A percentile compares a stretch with the other conserved stretches of the same genome.
Evolutionary conservation across 2,797 vertebrate species (phyloP).

Genomic region (Amniataba percoides): DNA sequence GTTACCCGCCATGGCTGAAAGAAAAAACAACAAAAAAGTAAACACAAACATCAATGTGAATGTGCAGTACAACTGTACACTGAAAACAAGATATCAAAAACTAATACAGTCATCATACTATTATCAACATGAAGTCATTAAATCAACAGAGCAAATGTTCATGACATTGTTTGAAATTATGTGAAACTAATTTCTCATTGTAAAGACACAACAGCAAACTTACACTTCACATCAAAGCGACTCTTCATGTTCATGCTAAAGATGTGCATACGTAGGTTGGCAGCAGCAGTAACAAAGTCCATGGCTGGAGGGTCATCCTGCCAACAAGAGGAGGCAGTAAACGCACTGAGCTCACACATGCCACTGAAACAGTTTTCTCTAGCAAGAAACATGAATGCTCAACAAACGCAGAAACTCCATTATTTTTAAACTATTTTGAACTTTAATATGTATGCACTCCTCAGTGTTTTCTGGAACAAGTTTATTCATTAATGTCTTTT

Average conservation of each 20-base stretch:
- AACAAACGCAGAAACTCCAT: background rate
- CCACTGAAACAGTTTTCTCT: background rate
- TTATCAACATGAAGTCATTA: background rate
- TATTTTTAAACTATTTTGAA: background rate
- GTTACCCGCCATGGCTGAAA: conserved; percentile 97
- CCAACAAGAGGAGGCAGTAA: background rate
- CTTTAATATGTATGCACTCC: too few species aligned
- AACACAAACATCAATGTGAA: background rate
- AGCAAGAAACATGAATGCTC: background rate
- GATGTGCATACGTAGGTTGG: conserved; percentile 97
- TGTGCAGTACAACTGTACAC: background rate
- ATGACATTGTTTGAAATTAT: too few species aligned
- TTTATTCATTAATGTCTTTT: background rate
- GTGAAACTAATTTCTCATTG: background rate
- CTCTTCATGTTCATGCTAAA: conserved; percentile 99
- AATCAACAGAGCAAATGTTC: background rate
- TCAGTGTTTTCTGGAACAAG: too few species aligned
- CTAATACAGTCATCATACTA: background rate
- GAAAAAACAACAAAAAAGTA: conserved; percentile 10
- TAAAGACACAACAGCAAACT: conserved; percentile 66
- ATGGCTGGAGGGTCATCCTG: conserved; percentile 96
- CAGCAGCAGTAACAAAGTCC: conserved; percentile 97
- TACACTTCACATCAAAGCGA: conserved; percentile 98
- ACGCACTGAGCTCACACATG: background rate
- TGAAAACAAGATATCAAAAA: background rate